Conservation (phyloP, 37 sponge, comb jelly and placozoan genomes). For the Tethya wilhelma region DNA sequence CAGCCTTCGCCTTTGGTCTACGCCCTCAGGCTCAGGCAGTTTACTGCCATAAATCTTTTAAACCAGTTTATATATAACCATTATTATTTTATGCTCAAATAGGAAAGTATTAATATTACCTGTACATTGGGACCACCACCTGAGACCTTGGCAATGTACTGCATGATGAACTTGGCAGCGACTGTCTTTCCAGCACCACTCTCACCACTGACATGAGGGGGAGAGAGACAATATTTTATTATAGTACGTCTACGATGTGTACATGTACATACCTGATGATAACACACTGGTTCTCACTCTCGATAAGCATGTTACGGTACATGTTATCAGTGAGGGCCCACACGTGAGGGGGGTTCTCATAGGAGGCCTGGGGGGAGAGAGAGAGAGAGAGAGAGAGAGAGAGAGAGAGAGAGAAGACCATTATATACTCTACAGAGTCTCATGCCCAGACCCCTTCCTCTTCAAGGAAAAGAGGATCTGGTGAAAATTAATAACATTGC, state of each 20-base stretch:
- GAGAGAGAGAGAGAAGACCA: no score
- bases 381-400: no score
- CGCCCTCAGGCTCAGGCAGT: no score
- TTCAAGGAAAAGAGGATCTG: no score
- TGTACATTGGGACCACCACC: constrained; percentile 92
- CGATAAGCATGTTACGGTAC: constrained; percentile 98
- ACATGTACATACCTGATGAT: constrained; percentile 84
- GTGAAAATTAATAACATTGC: no score
- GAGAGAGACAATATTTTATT: not conserved
- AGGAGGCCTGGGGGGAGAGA: constrained; percentile 97
- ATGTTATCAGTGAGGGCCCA: constrained; percentile 97
- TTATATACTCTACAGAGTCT: no score
- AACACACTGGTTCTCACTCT: constrained; percentile 97
- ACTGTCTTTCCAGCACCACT: constrained; percentile 99
- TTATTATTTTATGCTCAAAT: no score
- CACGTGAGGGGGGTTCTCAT: constrained; percentile 98
- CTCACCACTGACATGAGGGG: constrained; percentile 77
- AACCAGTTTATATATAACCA: no score
- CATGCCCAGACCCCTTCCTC: no score
- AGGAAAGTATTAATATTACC: no score
- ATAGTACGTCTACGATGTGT: not conserved
- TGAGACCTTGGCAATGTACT: constrained; percentile 93
- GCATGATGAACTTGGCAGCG: constrained; percentile 96
- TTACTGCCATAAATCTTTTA: no score
- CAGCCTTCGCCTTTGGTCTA: no score